Percentiles rank a stretch among this genome's conserved stretches.
These are phyloP conservation scores for Vireo altiloquus DNA, from an alignment of 2,113 vertebrate species.

Conservation along the genomic window DNA sequence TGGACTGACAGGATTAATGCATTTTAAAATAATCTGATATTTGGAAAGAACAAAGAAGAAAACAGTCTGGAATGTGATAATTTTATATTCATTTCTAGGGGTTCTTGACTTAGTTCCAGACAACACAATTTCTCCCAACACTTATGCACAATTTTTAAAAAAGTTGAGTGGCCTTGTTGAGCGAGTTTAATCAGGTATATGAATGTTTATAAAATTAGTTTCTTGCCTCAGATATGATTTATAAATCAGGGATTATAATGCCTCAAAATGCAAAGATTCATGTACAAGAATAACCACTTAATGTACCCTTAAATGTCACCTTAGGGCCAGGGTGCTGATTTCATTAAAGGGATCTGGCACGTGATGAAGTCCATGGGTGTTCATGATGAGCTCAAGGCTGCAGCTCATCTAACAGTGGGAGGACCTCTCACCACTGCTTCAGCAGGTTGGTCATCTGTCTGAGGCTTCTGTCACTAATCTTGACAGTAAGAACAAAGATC, in stretches of 20 bases:
- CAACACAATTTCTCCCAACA: not conserved
- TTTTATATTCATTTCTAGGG: not conserved
- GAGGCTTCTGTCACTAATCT: not conserved
- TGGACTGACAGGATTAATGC: not conserved
- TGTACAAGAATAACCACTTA: not conserved
- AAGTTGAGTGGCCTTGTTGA: not conserved
- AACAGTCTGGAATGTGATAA: not conserved
- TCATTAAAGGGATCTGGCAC: not conserved
- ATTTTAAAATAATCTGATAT: not conserved
- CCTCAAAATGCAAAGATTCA: not conserved
- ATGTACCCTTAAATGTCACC: fast-evolving
- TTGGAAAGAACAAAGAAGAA: not conserved
- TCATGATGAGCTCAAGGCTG: not conserved
- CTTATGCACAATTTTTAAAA: not conserved
- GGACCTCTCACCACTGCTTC: not conserved
- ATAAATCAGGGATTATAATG: not conserved
- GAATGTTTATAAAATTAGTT: not conserved
- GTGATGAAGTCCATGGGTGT: not conserved
- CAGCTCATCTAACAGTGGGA: not conserved
- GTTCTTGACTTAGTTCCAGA: not conserved
- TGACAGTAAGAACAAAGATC: not conserved
- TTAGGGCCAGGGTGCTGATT: not conserved
- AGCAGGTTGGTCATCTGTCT: not conserved
- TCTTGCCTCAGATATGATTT: not conserved
- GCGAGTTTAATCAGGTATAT: not conserved